phyloP scores from a whole-genome alignment of 2,888 invertebrate genomes.

The Brenthis hecate region DNA sequence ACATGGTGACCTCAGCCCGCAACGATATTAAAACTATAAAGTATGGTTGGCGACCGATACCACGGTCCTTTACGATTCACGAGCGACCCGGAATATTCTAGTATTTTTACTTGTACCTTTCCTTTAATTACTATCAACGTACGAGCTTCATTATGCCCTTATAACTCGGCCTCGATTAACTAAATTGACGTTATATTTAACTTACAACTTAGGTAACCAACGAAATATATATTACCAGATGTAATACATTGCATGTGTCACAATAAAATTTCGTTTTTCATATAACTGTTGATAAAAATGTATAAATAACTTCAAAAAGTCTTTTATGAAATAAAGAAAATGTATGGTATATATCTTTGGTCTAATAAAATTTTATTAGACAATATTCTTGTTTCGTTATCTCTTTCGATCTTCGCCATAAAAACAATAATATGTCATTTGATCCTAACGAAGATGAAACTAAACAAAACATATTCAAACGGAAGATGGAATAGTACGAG shows the following conservation, averaged over 20 bases:
- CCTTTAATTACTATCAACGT: constrained; percentile 48
- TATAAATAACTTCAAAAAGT: neutral
- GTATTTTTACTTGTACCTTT: constrained; percentile 50
- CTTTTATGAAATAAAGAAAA: neutral
- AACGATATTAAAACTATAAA: constrained; percentile 81
- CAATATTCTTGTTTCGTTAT: constrained; percentile 4
- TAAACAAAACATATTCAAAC: constrained; percentile 64
- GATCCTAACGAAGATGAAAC: constrained; percentile 29
- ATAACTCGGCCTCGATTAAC: constrained; percentile 4
- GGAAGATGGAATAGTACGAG: constrained; percentile 71
- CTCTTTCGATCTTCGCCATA: constrained; percentile 9
- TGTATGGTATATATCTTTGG: neutral
- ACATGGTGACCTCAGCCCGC: constrained; percentile 64
- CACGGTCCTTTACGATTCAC: constrained; percentile 54
- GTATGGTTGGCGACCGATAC: constrained; percentile 67
- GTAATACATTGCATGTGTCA: neutral
- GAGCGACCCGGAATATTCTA: constrained; percentile 48
- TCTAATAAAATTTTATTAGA: constrained; percentile 15
- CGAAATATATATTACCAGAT: too few relatives aligned
- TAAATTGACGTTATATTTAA: too few relatives aligned
- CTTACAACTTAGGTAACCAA: too few relatives aligned
- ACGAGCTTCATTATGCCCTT: constrained; percentile 41
- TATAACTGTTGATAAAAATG: neutral
- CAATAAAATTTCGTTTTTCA: neutral
- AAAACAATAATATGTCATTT: constrained; percentile 20